A percentile compares a stretch with the other conserved stretches of the same genome.
Conservation (phyloP, 2,113 vertebrate species). For the Glaucomys volans region DNA sequence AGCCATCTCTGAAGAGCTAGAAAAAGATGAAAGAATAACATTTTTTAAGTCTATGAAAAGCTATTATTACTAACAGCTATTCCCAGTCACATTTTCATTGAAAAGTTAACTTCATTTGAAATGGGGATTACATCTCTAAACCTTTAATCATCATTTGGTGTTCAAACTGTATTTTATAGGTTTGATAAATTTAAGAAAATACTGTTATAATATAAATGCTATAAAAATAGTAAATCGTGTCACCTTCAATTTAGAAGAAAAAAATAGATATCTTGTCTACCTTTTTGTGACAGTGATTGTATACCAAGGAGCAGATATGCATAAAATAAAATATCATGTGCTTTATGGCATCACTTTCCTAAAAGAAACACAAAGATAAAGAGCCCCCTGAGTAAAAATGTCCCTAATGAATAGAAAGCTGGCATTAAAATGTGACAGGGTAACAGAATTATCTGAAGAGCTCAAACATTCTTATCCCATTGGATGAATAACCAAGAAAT, state of each 20-base stretch:
- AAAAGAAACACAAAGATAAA: conserved; percentile 76
- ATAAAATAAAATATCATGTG: conserved; percentile 29
- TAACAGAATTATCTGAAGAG: conserved; percentile 74
- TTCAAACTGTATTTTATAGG: conserved; percentile 8
- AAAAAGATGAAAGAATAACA: neutral
- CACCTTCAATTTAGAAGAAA: neutral
- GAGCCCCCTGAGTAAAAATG: conserved; percentile 42
- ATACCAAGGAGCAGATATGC: conserved; percentile 1
- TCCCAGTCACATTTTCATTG: conserved; percentile 16
- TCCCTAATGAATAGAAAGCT: conserved; percentile 75
- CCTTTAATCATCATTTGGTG: neutral
- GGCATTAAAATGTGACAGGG: conserved; percentile 81
- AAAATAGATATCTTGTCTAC: conserved; percentile 18
- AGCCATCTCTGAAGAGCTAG: conserved; percentile 1
- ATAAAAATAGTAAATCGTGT: neutral
- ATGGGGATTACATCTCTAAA: conserved; percentile 16
- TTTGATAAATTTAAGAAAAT: conserved; percentile 4
- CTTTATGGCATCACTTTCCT: conserved; percentile 59
- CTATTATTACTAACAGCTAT: conserved; percentile 2
- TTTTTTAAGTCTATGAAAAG: neutral
- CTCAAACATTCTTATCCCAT: conserved; percentile 68
- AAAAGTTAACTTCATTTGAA: conserved; percentile 16
- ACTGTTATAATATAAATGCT: conserved; percentile 10
- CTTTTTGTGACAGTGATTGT: conserved; percentile 37
- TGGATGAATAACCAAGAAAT: conserved; percentile 72